phyloP scores from a whole-genome alignment of 2,113 vertebrate genomes.

The Campylomormyrus numenius region DNA sequence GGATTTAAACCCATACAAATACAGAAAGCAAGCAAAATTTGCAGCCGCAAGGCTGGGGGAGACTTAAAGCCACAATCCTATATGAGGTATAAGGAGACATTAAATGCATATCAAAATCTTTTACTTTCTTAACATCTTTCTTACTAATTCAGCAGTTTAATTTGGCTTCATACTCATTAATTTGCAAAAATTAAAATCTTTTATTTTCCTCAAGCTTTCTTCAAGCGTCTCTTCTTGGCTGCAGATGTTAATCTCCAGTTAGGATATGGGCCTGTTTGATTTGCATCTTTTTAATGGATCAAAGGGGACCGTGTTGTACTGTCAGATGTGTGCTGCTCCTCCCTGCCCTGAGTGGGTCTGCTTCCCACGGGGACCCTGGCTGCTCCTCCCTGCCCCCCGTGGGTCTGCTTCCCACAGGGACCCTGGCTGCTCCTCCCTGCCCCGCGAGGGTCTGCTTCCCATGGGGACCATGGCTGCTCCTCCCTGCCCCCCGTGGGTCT shows the following conservation, averaged over 20 bases:
- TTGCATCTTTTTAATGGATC: neutral
- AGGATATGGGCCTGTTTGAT: neutral
- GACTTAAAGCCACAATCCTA: neutral
- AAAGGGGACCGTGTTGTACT: neutral
- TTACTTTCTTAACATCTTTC: neutral
- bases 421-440: neutral
- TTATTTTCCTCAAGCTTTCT: neutral
- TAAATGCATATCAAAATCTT: neutral
- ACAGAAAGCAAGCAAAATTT: neutral
- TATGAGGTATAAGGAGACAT: neutral
- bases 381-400: no score
- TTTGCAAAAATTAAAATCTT: neutral
- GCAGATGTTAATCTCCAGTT: neutral
- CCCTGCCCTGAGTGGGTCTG: fast-evolving
- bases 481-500: no score
- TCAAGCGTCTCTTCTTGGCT: neutral
- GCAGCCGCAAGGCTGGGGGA: no score
- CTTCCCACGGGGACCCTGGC: no score
- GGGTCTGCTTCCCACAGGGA: no score
- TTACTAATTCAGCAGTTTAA: no score
- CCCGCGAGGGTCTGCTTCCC: fast-evolving
- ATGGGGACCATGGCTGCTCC: no score
- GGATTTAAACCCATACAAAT: neutral
- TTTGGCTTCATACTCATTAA: neutral
- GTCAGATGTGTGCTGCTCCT: neutral